Evolutionary conservation across 2,888 invertebrate species (phyloP).

Genomic region (Athrips mouffetella): DNA sequence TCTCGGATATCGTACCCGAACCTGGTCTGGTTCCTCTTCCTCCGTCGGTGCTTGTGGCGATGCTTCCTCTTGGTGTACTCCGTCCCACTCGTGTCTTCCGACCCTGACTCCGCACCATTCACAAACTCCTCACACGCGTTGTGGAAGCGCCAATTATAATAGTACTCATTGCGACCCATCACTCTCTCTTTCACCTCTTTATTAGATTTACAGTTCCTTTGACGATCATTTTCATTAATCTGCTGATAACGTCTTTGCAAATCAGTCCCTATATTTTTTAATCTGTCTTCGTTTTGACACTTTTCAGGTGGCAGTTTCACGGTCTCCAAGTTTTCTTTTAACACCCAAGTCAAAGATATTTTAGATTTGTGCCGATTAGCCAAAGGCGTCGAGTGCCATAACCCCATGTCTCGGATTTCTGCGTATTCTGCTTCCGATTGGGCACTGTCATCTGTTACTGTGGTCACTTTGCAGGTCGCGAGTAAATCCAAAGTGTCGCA

Average conservation of each 20-base stretch:
- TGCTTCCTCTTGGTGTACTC: slow-evolving; percentile 65
- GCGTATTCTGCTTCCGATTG: slow-evolving; percentile 59
- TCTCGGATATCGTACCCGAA: slow-evolving; percentile 90
- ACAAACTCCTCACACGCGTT: slow-evolving; percentile 66
- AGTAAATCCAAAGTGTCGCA: slow-evolving; percentile 64
- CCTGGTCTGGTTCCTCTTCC: slow-evolving; percentile 54
- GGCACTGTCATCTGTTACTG: slow-evolving; percentile 35
- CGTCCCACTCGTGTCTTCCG: slow-evolving; percentile 57
- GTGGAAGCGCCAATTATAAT: slow-evolving; percentile 68
- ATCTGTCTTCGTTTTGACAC: slow-evolving; percentile 30
- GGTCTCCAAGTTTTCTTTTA: slow-evolving; percentile 80
- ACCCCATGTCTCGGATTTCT: slow-evolving; percentile 68
- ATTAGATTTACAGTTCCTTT: slow-evolving; percentile 48
- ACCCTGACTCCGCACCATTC: slow-evolving; percentile 51
- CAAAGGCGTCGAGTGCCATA: slow-evolving; percentile 71
- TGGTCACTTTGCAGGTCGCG: slow-evolving; percentile 55
- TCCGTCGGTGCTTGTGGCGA: slow-evolving; percentile 67
- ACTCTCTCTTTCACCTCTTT: slow-evolving; percentile 49
- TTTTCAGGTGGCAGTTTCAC: slow-evolving; percentile 43
- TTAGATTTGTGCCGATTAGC: slow-evolving; percentile 77
- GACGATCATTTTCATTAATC: slow-evolving; percentile 45
- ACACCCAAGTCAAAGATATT: slow-evolving; percentile 86
- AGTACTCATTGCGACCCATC: slow-evolving; percentile 64
- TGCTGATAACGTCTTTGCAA: slow-evolving; percentile 40
- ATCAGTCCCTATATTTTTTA: slow-evolving; percentile 36